A percentile compares a stretch with the other conserved stretches of the same genome.
These are phyloP conservation scores for Buphagus erythrorhynchus DNA, from an alignment of 2,797 vertebrate genomes.

Conservation along the genomic window DNA sequence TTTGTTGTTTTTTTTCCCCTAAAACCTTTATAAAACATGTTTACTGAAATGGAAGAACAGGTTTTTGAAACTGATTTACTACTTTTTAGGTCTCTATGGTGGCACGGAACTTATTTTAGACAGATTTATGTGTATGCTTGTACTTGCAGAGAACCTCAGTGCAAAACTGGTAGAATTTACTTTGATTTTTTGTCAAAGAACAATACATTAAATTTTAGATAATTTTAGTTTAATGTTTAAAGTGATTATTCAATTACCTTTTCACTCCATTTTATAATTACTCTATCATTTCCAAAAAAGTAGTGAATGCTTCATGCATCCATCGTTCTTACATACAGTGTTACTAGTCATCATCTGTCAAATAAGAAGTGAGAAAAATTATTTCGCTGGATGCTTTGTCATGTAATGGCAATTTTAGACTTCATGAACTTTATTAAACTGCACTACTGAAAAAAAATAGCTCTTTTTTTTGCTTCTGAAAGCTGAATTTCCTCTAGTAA, in stretches of 20 bases:
- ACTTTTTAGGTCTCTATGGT: accelerated
- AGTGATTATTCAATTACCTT: not conserved
- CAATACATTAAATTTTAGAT: not conserved
- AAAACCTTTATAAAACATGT: not conserved
- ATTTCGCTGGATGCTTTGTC: not conserved
- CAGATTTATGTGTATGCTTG: accelerated
- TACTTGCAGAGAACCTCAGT: not conserved
- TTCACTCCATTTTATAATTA: not conserved
- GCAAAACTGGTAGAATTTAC: not conserved
- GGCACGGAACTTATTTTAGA: not conserved
- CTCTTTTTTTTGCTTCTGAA: not conserved
- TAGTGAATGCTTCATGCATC: not conserved
- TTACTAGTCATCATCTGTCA: not conserved
- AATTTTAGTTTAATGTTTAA: not conserved
- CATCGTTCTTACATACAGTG: not conserved
- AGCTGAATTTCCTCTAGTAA: not conserved
- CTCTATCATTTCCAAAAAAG: not conserved
- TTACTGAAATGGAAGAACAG: not conserved
- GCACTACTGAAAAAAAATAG: accelerated
- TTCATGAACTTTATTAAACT: not conserved
- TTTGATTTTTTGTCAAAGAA: not conserved
- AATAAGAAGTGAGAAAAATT: not conserved
- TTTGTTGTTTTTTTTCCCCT: accelerated
- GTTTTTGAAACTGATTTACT: not conserved
- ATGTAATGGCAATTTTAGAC: not conserved